A percentile compares a stretch with the other conserved stretches of the same genome.
phyloP scores from a whole-genome alignment of 2,888 invertebrate genomes.

The Bugulina stolonifera region DNA sequence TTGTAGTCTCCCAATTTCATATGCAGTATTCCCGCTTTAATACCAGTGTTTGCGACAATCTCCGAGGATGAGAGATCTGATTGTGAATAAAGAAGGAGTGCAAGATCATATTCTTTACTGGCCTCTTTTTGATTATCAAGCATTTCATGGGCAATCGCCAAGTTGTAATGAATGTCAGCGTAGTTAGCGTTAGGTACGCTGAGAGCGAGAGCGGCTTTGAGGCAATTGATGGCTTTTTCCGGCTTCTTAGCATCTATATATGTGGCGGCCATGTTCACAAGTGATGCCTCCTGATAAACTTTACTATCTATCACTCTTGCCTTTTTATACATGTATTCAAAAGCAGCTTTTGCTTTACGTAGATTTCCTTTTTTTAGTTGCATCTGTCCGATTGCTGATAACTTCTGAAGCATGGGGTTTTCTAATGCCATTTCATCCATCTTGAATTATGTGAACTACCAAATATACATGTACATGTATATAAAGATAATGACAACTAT shows the following conservation, averaged over 20 bases:
- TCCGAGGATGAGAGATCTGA: neutral
- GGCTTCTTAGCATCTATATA: neutral
- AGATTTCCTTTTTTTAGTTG: conserved; percentile 28
- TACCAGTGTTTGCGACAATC: neutral
- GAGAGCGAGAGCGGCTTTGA: neutral
- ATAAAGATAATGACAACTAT: too few species aligned
- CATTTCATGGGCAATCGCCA: conserved; percentile 40
- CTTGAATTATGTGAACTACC: too few species aligned
- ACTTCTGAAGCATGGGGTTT: conserved; percentile 27
- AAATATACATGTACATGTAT: too few species aligned
- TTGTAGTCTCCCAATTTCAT: neutral
- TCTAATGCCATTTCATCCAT: too few species aligned
- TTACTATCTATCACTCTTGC: neutral
- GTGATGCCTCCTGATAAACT: neutral
- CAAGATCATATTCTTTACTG: conserved; percentile 32
- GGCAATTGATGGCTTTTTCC: neutral
- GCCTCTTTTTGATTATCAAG: conserved; percentile 33
- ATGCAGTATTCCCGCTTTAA: neutral
- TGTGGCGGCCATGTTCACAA: neutral
- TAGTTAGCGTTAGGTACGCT: conserved; percentile 26
- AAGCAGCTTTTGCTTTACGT: conserved; percentile 26
- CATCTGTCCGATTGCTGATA: conserved; percentile 25
- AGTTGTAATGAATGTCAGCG: conserved; percentile 45
- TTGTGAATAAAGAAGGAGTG: neutral
- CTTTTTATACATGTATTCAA: conserved; percentile 32